Evolutionary conservation across 1,140 invertebrate genomes (phyloP), one percentile per base, ranked within the genome.

Genomic region (Agrypnia vestita): DNA sequence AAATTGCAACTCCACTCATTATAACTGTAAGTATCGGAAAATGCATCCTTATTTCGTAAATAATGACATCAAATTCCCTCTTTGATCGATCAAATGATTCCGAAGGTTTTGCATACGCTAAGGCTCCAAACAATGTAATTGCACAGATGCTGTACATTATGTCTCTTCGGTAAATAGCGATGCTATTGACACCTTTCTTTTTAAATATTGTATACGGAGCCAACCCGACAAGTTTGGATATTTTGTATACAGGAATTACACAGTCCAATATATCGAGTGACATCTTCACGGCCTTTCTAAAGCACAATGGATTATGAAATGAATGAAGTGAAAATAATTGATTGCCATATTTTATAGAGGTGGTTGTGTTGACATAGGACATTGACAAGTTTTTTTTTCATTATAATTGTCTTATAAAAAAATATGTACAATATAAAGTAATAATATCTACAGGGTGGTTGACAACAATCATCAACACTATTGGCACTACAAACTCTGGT

Each of bases 191-290:
- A 1, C 69, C 73, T 9, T 80, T 59, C 44, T 69, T 76, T 56
- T 76, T 64, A 13, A 1, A n/a, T 21, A 80, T 69, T 0, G 79
- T 59, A 56, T 61, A 77, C 1, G 79, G 79, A 51, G 79, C 74
- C 25, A 80, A 25, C 13, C 73, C 79, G 25, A 76, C 51, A 11
- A 76, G 3, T 51, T 76, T 71, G 1, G 74, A 76, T 19, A 80
- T 9, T 76, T 10, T 72, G 25, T 77, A 77, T 61, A 80, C 44
- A 17, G 79, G 79, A 13, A 77, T 3, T 17, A 80, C 11, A 17
- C 62, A 64, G n/a, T 77, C 55, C 3, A 76, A 21, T 9, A 80
- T 8, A 44, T 72, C 61, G 35, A 17, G 15, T 44, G 44, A 8
- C 19, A 15, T 67, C 25, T 49, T 19, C 44, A 25, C 8, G 11